Evolutionary conservation across 2,888 invertebrate species (phyloP), one percentile per base, ranked within the genome.

Genomic region (Sinodicranocentrus sp.): DNA sequence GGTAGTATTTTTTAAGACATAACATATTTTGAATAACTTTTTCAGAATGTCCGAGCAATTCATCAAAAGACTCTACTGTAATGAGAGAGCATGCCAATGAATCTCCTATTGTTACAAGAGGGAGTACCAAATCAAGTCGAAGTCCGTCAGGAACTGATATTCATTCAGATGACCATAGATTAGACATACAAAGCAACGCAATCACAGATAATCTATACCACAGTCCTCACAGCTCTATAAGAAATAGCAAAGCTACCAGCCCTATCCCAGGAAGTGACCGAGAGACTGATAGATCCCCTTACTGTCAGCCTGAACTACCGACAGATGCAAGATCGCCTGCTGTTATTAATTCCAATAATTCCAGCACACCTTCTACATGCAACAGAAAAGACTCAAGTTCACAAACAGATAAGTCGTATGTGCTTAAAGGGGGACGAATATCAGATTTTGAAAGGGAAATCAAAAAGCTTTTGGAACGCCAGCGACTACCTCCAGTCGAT

Each of bases 391-490:
- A 88, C 54, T 88, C 88, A 0, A 86, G 87, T 21, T 88, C 84
- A 5, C 88, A 88, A 85, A 88, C 88, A n/a, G 88, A 88, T 33
- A 88, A 88, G 61, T 88, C 88, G 0, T 88, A 88, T 43, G 88
- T 88, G 1, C 83, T 86, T 19, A 88, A 88, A 54, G 88, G 88
- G 19, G 86, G 80, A 43, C 39, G 88, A 52, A 87, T 88, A 59
- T 89, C 90, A 73, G 95, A 95, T 23, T 95, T 95, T 90, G 95
- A 95, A 91, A 92, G 94, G 89, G 95, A 95, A 90, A 94, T 95
- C 88, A 95, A 95, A 90, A 94, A 95, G 90, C 92, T 95, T 88
- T 92, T 95, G 86, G 95, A 95, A 89, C 95, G 95, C 89, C 94
- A 94, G 90, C 93, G 93, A 90, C 90, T 93, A 82, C 91, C 88